Evolutionary conservation across 1,140 invertebrate species (phyloP).

Genomic region (Camponotus pennsylvanicus): DNA sequence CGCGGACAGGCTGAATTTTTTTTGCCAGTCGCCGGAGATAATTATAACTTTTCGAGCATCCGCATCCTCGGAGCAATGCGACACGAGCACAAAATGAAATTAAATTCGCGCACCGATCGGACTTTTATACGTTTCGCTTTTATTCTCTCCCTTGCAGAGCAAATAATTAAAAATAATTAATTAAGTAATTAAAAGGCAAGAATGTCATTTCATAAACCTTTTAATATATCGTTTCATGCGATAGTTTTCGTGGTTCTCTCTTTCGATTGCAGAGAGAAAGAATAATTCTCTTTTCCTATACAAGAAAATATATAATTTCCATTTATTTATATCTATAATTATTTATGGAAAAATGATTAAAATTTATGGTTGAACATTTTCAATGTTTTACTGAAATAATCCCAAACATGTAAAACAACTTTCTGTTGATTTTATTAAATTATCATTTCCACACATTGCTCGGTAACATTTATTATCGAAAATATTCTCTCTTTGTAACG

Average conservation of each 20-base stretch:
- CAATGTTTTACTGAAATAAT: neutral
- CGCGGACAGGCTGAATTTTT: neutral
- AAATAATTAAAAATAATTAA: too few species aligned
- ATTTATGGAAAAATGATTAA: neutral
- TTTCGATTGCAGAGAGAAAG: neutral
- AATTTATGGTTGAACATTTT: neutral
- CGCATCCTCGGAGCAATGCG: neutral
- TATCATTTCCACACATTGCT: neutral
- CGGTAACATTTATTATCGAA: neutral
- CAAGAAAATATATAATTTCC: neutral
- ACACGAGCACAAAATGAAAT: neutral
- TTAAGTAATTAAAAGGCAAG: neutral
- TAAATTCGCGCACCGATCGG: neutral
- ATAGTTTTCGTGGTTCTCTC: neutral
- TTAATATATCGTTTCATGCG: too few species aligned
- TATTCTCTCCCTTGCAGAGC: neutral
- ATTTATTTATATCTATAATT: neutral
- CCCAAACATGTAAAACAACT: neutral
- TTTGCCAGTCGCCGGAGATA: neutral
- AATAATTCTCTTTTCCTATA: neutral
- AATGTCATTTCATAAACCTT: neutral
- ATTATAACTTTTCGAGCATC: conserved; percentile 32
- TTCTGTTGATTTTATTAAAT: neutral
- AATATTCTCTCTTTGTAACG: neutral
- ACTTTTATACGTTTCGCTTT: neutral